phyloP scores from a whole-genome alignment of 2,797 vertebrate species.

The Petrocephalus schoutedeni region DNA sequence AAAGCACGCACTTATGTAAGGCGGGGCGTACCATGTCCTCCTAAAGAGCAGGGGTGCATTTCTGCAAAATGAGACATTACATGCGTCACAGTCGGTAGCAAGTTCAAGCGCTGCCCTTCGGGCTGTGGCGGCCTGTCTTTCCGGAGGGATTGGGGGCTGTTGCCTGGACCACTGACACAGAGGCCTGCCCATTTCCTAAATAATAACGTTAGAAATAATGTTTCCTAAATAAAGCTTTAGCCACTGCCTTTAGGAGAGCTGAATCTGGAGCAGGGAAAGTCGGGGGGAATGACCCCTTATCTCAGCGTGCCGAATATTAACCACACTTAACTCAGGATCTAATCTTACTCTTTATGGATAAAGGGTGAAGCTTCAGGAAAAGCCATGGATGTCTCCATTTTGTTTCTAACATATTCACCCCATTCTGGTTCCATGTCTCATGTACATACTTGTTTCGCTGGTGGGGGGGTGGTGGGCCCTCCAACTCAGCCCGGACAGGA shows the following conservation, averaged over 20 bases:
- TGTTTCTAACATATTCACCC: background rate
- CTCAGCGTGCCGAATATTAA: background rate
- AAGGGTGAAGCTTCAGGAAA: background rate
- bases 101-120: background rate
- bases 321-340: background rate
- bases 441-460: constrained; percentile 14
- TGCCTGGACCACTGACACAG: background rate
- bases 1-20: background rate
- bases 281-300: background rate
- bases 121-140: background rate
- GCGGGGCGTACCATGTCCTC: background rate
- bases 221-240: background rate
- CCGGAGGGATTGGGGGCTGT: background rate
- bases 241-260: background rate
- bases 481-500: background rate
- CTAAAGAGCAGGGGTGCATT: background rate
- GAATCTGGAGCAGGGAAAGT: background rate
- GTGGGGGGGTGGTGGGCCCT: background rate
- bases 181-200: background rate
- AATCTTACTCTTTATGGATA: background rate
- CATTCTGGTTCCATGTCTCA: background rate
- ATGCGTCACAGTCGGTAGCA: background rate
- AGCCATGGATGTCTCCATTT: background rate
- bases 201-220: no score
- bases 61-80: background rate